phyloP scores from a whole-genome alignment of 2,797 vertebrate species.

The Heliangelus exortis region DNA sequence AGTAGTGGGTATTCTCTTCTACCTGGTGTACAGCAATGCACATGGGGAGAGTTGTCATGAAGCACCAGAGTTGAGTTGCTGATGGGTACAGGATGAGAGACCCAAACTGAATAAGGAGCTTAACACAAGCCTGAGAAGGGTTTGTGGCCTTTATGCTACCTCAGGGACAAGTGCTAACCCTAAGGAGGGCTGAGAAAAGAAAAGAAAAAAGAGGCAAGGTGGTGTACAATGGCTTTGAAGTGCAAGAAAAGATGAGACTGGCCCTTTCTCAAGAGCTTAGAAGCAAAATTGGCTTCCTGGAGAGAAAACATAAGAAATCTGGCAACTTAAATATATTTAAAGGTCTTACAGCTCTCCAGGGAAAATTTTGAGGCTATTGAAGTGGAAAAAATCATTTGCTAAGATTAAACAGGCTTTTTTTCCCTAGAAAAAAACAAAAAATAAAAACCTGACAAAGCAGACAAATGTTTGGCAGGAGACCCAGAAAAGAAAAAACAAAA shows the following conservation, averaged over 20 bases:
- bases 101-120: constrained; percentile 4
- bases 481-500: neutral
- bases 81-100: constrained; percentile 11
- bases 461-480: constrained; percentile 32
- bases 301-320: constrained; percentile 59
- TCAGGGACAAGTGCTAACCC: constrained; percentile 22
- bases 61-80: neutral
- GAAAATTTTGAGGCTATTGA: constrained; percentile 52
- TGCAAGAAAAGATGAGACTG: constrained; percentile 53
- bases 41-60: neutral
- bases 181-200: neutral
- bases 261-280: constrained; percentile 55
- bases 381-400: constrained; percentile 28
- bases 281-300: constrained; percentile 56
- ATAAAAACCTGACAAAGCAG: neutral
- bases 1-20: neutral
- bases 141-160: constrained; percentile 4
- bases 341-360: constrained; percentile 49
- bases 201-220: constrained; percentile 6
- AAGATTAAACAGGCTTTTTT: constrained; percentile 33
- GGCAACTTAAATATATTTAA: constrained; percentile 62
- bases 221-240: neutral
- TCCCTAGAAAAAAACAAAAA: neutral
- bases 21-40: neutral
- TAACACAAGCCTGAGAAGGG: constrained; percentile 48